Evolutionary conservation across 1,140 invertebrate species (phyloP), one percentile per base, ranked within the genome.

Genomic region (Aradophagus sp.): DNA sequence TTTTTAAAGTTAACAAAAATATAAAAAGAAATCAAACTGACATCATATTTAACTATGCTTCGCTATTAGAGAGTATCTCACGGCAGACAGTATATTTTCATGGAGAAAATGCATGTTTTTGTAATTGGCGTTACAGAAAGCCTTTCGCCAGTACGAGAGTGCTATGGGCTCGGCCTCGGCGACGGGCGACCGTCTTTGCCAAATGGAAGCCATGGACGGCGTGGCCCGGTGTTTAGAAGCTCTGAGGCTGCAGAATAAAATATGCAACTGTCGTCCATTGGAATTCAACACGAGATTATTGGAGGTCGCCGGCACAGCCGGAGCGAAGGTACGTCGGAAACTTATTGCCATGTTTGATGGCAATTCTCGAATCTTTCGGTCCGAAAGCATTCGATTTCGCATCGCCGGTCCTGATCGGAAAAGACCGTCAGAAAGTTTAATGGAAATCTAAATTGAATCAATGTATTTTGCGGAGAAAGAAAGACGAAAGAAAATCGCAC

Each of bases 121-220:
- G 20, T 4, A 23, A 8, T 23, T 50, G 31, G 8, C 52, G 13
- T 71, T 86, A 17, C 77, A 91, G 90, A 90, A 91, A 80, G 90
- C 90, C 2, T 91, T 91, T 75, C 88, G 91, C 12, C 92, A 94
- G 78, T 94, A 94, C 75, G 92, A 94, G 83, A 90, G 90, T 66
- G 92, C 93, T 0, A 93, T 94, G 92, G 91, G 91, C 1, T 92
- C 91, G 0, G 92, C 92, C 0, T 91, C 92, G 17, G 88, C 90
- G 0, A 89, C 93, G 69, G 92, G 92, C 2, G 93, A 94, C 83
- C 87, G 93, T 0, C 87, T 94, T 44, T 92, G 92, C 31, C 93
- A 94, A 79, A 94, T 94, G 92, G 93, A 94, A 78, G 92, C 92
- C 0, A 94, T 94, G 93, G 93, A 94, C 74, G 93, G 93, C 1